A percentile compares a stretch with the other conserved stretches of the same genome.
phyloP scores from a whole-genome alignment of 2,797 vertebrate genomes.

The Sarcoramphus papa region DNA sequence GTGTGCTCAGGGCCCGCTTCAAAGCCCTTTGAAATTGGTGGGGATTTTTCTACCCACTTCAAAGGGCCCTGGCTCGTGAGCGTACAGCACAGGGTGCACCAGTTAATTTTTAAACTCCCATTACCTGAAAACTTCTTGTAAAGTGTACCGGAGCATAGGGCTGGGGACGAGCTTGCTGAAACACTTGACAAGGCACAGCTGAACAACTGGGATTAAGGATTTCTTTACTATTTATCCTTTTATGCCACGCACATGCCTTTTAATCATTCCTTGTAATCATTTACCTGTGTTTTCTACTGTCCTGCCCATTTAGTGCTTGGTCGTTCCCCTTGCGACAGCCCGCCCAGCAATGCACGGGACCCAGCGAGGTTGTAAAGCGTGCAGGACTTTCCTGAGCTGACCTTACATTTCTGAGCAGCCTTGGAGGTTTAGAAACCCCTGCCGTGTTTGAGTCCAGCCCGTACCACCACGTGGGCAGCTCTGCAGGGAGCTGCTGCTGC shows the following conservation, averaged over 20 bases:
- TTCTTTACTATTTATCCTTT: background rate
- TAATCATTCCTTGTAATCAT: background rate
- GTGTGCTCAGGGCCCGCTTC: background rate
- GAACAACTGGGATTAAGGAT: background rate
- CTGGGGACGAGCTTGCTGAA: background rate
- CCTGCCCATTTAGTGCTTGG: background rate
- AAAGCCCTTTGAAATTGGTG: background rate
- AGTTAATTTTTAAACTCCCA: constrained; percentile 59
- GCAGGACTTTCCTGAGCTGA: background rate
- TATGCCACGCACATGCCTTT: background rate
- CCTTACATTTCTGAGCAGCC: background rate
- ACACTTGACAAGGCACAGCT: background rate
- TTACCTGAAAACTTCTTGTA: constrained; percentile 25
- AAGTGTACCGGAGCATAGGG: background rate
- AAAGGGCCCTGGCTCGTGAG: background rate
- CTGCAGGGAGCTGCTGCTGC: background rate
- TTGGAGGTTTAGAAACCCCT: background rate
- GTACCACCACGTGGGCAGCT: rapidly evolving
- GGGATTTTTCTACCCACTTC: constrained; percentile 30
- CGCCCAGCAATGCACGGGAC: rapidly evolving
- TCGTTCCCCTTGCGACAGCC: rapidly evolving
- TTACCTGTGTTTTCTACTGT: background rate
- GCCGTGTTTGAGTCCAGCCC: rapidly evolving
- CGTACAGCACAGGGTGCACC: background rate
- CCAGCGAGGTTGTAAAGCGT: background rate